A percentile compares a stretch with the other conserved stretches of the same genome.
phyloP scores from a whole-genome alignment of 2,797 vertebrate species.

The Clarias fuscus region DNA sequence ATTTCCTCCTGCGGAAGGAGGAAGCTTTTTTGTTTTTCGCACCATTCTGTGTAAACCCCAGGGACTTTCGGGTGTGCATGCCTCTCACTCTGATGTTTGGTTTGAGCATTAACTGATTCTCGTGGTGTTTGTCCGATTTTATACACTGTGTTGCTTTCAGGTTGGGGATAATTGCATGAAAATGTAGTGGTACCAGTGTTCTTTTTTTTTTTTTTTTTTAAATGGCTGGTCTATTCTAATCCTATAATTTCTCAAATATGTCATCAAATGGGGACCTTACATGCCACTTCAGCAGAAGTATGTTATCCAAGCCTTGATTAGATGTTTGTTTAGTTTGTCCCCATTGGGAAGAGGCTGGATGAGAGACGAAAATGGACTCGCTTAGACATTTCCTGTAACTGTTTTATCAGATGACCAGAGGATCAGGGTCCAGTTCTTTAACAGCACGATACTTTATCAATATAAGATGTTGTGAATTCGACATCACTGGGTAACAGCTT shows the following conservation, averaged over 20 bases:
- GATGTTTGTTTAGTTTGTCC: slow-evolving; percentile 58
- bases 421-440: slow-evolving; percentile 59
- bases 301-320: slow-evolving; percentile 44
- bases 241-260: not conserved
- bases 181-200: not conserved
- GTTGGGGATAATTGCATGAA: not conserved
- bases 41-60: not conserved
- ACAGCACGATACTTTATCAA: slow-evolving; percentile 51
- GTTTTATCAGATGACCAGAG: slow-evolving; percentile 77
- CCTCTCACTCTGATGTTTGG: not conserved
- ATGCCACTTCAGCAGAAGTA: slow-evolving; percentile 55
- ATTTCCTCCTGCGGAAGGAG: not conserved
- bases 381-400: slow-evolving; percentile 78
- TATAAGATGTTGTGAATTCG: slow-evolving; percentile 23
- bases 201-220: not conserved
- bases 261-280: not conserved
- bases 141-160: not conserved
- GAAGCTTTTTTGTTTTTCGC: not conserved
- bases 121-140: not conserved
- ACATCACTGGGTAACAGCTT: slow-evolving; percentile 43
- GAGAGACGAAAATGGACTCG: slow-evolving; percentile 71
- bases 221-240: not conserved
- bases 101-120: not conserved
- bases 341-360: slow-evolving; percentile 56
- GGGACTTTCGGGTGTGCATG: not conserved